Evolutionary conservation across 2,888 invertebrate species (phyloP).

Genomic region (Plagiodera versicolora): DNA sequence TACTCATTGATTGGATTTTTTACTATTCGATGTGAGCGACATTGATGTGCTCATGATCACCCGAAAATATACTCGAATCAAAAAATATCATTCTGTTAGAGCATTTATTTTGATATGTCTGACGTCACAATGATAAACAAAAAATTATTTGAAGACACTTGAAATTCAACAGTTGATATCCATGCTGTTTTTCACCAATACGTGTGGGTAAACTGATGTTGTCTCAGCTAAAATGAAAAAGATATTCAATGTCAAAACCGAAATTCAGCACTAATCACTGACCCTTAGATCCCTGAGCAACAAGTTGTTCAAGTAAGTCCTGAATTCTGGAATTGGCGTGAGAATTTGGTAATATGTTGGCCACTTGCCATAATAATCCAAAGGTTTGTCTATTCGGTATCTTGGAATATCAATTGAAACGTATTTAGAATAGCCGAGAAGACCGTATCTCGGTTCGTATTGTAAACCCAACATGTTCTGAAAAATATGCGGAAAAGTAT

Average conservation of each 20-base stretch:
- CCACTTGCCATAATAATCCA: conserved; percentile 39
- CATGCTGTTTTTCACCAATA: conserved; percentile 33
- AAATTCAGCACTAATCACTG: conserved; percentile 12
- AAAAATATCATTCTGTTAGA: no score
- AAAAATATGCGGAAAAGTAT: no score
- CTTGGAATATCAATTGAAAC: conserved; percentile 38
- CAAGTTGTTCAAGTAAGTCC: conserved; percentile 39
- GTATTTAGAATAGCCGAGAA: conserved; percentile 36
- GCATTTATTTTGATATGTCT: no score
- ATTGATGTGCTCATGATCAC: no score
- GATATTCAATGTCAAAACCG: not conserved
- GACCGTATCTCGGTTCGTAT: conserved; percentile 35
- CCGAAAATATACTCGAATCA: no score
- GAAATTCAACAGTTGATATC: no score
- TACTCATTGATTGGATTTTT: no score
- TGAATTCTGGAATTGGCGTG: conserved; percentile 34
- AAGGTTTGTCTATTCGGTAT: conserved; percentile 35
- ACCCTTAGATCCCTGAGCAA: conserved; percentile 38
- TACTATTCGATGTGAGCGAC: no score
- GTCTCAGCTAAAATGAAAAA: conserved; percentile 34
- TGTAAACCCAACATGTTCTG: conserved; percentile 37
- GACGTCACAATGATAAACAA: not conserved
- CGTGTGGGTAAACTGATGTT: conserved; percentile 37
- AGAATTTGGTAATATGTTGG: conserved; percentile 37
- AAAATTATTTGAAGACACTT: no score